These are phyloP conservation scores for Deilephila elpenor DNA, from an alignment of 2,888 invertebrate species.

Conservation along the genomic window DNA sequence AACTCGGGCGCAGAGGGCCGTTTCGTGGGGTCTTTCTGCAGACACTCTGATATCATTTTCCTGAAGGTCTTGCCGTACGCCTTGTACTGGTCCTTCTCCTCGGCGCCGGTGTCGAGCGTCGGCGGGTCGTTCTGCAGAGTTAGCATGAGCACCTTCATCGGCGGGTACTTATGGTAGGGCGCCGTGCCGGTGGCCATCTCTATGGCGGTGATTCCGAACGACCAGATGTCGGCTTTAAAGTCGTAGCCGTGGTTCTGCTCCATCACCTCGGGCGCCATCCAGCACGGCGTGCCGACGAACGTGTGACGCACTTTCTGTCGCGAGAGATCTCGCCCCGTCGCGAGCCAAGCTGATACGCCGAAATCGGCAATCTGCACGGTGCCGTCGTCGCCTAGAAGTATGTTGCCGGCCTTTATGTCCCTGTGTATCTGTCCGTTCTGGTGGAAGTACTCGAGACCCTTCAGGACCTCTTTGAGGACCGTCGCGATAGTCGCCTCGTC, in stretches of 20 bases:
- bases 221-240: slow-evolving; percentile 95
- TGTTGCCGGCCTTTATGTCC: slow-evolving; percentile 87
- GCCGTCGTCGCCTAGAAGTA: slow-evolving; percentile 98
- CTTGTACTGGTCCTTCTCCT: slow-evolving; percentile 99
- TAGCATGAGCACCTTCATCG: slow-evolving; percentile 99
- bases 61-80: slow-evolving; percentile 98
- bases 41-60: slow-evolving; percentile 98
- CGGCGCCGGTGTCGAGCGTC: slow-evolving; percentile 96
- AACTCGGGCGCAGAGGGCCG: slow-evolving; percentile 98
- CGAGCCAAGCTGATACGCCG: slow-evolving; percentile 99
- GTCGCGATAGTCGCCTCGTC: slow-evolving; percentile 99
- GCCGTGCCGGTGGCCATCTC: slow-evolving; percentile 99
- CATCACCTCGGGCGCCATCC: slow-evolving; percentile 99
- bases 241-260: slow-evolving; percentile 99
- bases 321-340: slow-evolving; percentile 97
- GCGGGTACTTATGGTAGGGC: slow-evolving; percentile 99
- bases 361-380: slow-evolving; percentile 99
- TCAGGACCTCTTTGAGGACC: slow-evolving; percentile 97
- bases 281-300: slow-evolving; percentile 99
- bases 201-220: slow-evolving; percentile 98
- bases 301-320: slow-evolving; percentile 98
- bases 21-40: slow-evolving; percentile 98
- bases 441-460: slow-evolving; percentile 99
- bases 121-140: slow-evolving; percentile 99
- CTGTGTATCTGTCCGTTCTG: slow-evolving; percentile 98